Evolutionary conservation across 2,888 invertebrate genomes (phyloP), one percentile per base, ranked within the genome.

Genomic region (Oscheius onirici): DNA sequence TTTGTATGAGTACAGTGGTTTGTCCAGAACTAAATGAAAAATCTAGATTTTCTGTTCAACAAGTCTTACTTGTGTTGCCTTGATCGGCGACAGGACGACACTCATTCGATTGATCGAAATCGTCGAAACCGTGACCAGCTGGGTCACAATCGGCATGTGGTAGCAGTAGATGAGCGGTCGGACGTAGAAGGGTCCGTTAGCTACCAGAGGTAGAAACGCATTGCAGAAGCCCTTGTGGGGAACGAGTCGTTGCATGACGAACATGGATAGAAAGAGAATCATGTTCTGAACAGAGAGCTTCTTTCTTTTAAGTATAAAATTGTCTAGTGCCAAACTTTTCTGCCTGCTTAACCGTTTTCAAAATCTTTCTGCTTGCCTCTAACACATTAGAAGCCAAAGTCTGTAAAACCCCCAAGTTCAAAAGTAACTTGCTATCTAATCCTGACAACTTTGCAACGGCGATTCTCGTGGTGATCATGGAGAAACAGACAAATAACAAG

Each of bases 101-200:
- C 41, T 58, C 58, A 58, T 58, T 58, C 58, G 40, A 58, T 58
- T 58, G 17, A 58, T 58, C 6, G 58, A 58, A 43, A 58, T 58
- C 0, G 15, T n/a, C 11, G 22, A 20, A 20, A 58, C 58, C 2
- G 58, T 58, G 17, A 58, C n/a, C 2, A 58, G n/a, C 20, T 58
- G 58, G 13, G 22, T 17, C 15, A 17, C n/a, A 6, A 58, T 15
- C 2, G 43, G n/a, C 20, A n/a, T 15, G 41, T 58, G 41, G 58
- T 58, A 41, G 2, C 58, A 11, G 20, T 20, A 41, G 17, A 58
- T n/a, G 11, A 55, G 8, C n/a, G 55, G 28, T n/a, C 28, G 22
- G 11, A 55, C 11, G 15, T 11, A 10, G 26, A 55, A 28, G n/a
- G 55, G 28, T 55, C 28, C 26, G n/a, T 20, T 28, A 3, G n/a